Conservation (phyloP, 2,113 vertebrate genomes). For the Crypturellus undulatus region DNA sequence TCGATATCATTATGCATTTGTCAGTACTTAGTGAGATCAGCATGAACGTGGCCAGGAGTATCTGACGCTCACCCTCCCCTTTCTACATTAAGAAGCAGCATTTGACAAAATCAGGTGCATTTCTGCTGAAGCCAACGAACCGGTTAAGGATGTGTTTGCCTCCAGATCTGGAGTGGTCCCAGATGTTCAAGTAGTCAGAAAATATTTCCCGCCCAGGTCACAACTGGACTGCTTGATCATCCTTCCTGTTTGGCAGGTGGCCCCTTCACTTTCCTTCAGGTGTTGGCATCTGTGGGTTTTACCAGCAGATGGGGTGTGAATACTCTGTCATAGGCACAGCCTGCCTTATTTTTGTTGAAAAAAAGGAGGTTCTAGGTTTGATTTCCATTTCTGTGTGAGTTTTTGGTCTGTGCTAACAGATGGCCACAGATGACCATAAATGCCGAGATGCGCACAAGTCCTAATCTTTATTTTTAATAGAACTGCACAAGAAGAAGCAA, state of each 20-base stretch:
- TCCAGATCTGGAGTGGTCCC: not conserved
- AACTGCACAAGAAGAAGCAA: not conserved
- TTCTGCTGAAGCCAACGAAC: not conserved
- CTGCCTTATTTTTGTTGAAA: not conserved
- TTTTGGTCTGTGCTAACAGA: not conserved
- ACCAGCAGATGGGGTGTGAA: not conserved
- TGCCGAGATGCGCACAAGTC: not conserved
- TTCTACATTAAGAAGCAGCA: not conserved
- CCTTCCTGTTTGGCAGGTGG: not conserved
- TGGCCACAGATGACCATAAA: not conserved
- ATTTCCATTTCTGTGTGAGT: not conserved
- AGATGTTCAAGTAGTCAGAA: not conserved
- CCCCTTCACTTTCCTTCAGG: not conserved
- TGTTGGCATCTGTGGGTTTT: not conserved
- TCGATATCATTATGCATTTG: not conserved
- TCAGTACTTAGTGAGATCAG: not conserved
- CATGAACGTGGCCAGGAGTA: not conserved
- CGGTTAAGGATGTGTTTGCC: not conserved
- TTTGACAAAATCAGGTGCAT: not conserved
- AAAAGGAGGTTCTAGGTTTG: not conserved
- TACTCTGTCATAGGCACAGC: not conserved
- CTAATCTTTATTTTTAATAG: not conserved
- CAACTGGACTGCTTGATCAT: not conserved
- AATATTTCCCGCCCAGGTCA: not conserved
- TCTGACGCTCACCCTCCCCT: not conserved